Conservation (phyloP, 2,797 vertebrate genomes). For the Megalops cyprinoides region DNA sequence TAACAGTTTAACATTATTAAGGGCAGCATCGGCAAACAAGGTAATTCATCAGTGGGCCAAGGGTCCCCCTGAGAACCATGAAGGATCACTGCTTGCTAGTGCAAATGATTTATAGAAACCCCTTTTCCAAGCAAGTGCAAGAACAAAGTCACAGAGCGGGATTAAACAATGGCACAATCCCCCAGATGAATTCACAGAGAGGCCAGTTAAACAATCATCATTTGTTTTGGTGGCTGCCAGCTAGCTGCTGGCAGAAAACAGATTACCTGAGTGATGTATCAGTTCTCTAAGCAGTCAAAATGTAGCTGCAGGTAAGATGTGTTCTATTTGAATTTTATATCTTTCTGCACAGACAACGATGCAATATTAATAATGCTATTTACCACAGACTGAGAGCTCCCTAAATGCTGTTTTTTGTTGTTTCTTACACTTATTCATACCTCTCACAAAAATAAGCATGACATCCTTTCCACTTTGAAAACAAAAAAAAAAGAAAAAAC, state of each 20-base stretch:
- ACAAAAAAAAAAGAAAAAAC: neutral
- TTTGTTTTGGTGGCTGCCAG: neutral
- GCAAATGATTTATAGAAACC: constrained; percentile 21
- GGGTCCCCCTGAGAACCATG: constrained; percentile 7
- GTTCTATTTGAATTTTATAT: neutral
- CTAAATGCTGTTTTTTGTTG: too few relatives aligned
- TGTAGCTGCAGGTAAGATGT: neutral
- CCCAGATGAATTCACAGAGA: neutral
- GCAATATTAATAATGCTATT: neutral
- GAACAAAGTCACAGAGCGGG: neutral
- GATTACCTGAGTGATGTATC: neutral
- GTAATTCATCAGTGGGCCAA: neutral
- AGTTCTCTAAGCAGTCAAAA: neutral
- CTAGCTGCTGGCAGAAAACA: neutral
- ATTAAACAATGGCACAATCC: neutral
- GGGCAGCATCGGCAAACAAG: neutral
- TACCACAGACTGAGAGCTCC: neutral
- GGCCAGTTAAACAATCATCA: neutral
- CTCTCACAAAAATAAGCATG: too few relatives aligned
- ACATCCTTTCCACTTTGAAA: too few relatives aligned
- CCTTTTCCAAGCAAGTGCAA: neutral
- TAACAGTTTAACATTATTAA: constrained; percentile 33
- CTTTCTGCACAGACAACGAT: neutral
- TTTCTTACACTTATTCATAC: too few relatives aligned
- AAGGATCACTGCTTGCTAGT: neutral